Evolutionary conservation across 1,140 invertebrate species (phyloP), one percentile per base, ranked within the genome.

Genomic region (Pygmarrhopalites habei): DNA sequence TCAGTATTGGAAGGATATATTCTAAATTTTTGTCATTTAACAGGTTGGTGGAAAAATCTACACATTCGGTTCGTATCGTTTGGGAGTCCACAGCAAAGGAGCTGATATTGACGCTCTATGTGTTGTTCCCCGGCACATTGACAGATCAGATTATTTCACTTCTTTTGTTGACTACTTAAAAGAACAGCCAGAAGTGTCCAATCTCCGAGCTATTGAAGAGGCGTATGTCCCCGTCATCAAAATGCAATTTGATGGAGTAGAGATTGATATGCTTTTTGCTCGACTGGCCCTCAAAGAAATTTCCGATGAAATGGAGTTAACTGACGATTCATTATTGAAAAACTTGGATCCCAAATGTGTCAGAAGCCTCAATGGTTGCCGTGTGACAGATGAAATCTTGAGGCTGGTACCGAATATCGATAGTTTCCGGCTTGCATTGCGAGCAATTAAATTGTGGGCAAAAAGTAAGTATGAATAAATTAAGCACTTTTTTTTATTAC

Each of bases 191-290:
- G 90, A 95, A 82, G 92, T 95, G 44, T 86, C 86, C 60, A 87
- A 91, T 71, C 77, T 92, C 53, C 77, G 87, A 74, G 85, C 92
- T 1, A 94, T 99, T 12, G 94, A 98, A 78, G 95, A 99, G 77
- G 97, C 97, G 0, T 99, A 92, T 81, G 97, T 99, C 58, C 97
- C 97, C 21, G 93, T 99, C 2, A 98, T 99, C 56, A 99, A 99
- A 81, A 95, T 99, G 90, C 92, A 92, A 74, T 98, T 98, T 79
- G 91, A 96, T 81, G 92, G 92, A 25, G 98, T 99, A 71, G 96
- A 98, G 80, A 92, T 97, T 65, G 97, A 99, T 82, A 89, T 99
- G 85, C 76, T 98, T 52, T 99, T 99, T 79, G 94, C 95, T 0
- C 82, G 91, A 64, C 78, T 99, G 41, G 88, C 92, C 21, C 78